Evolutionary conservation across 2,888 invertebrate genomes (phyloP).

Genomic region (Dorcus hopei): DNA sequence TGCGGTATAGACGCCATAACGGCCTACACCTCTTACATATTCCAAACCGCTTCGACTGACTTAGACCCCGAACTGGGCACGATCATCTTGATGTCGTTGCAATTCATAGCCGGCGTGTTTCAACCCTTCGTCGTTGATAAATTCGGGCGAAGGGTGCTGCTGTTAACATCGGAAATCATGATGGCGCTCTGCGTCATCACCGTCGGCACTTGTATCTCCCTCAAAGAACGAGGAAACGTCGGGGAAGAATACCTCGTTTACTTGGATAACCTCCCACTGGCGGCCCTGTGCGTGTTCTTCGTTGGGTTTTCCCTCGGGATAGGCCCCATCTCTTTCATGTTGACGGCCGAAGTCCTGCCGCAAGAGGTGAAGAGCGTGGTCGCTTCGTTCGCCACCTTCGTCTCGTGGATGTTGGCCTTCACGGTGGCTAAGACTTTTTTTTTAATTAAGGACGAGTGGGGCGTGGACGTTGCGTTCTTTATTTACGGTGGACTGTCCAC

Average conservation of each 20-base stretch:
- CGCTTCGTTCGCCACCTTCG: conserved; percentile 69
- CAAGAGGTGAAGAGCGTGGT: conserved; percentile 72
- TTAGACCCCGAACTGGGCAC: conserved; percentile 49
- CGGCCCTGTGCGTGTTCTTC: conserved; percentile 68
- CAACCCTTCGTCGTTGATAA: conserved; percentile 74
- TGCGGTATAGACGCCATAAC: conserved; percentile 61
- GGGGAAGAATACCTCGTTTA: conserved; percentile 41
- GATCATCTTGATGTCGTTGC: conserved; percentile 63
- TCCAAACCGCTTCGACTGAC: conserved; percentile 51
- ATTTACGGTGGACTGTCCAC: conserved; percentile 64
- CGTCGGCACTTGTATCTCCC: conserved; percentile 64
- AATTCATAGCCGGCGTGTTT: conserved; percentile 67
- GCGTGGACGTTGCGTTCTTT: conserved; percentile 65
- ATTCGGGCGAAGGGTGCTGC: conserved; percentile 69
- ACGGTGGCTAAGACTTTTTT: conserved; percentile 68
- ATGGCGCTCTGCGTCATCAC: conserved; percentile 66
- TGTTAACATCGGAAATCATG: conserved; percentile 63
- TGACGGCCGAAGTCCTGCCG: conserved; percentile 72
- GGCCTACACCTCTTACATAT: conserved; percentile 58
- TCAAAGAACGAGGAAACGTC: conserved; percentile 36
- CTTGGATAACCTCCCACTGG: conserved; percentile 68
- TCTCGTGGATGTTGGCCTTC: conserved; percentile 75
- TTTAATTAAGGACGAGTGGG: conserved; percentile 54
- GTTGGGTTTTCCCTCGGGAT: conserved; percentile 76
- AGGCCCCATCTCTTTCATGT: conserved; percentile 82